Percentiles rank a stretch among this genome's conserved stretches.
phyloP scores from a whole-genome alignment of 2,888 invertebrate species.

The Orthosia cruda region DNA sequence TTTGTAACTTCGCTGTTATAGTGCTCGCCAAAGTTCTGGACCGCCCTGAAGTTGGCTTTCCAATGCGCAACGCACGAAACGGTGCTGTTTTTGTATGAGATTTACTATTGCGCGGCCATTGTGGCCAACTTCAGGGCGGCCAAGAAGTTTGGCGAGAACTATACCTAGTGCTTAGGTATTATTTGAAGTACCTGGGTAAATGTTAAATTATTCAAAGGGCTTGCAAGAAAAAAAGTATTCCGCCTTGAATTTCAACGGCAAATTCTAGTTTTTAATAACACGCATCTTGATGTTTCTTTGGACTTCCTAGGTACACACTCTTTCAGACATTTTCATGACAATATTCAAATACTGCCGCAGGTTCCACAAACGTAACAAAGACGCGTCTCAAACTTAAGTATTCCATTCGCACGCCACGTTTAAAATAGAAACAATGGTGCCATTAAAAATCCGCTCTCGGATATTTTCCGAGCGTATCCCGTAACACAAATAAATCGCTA shows the following conservation, averaged over 20 bases:
- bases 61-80: too few species aligned
- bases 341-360: slow-evolving; percentile 54
- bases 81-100: too few species aligned
- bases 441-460: slow-evolving; percentile 91
- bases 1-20: neutral
- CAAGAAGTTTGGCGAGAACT: too few species aligned
- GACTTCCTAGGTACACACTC: neutral
- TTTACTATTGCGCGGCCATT: too few species aligned
- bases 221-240: neutral
- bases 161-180: too few species aligned
- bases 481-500: slow-evolving; percentile 90
- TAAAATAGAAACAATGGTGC: slow-evolving; percentile 91
- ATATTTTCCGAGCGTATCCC: slow-evolving; percentile 90
- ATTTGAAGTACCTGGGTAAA: neutral
- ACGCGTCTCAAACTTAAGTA: slow-evolving; percentile 82
- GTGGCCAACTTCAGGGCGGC: too few species aligned
- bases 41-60: too few species aligned
- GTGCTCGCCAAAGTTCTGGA: too few species aligned
- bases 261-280: neutral
- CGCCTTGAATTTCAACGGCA: too few species aligned
- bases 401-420: slow-evolving; percentile 90
- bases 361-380: slow-evolving; percentile 56
- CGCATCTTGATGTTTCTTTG: neutral
- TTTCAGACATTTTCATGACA: slow-evolving; percentile 26
- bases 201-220: neutral